Base-by-base conservation (phyloP, 1,140 invertebrate genomes). In the Leptopilina clavipes region DNA sequence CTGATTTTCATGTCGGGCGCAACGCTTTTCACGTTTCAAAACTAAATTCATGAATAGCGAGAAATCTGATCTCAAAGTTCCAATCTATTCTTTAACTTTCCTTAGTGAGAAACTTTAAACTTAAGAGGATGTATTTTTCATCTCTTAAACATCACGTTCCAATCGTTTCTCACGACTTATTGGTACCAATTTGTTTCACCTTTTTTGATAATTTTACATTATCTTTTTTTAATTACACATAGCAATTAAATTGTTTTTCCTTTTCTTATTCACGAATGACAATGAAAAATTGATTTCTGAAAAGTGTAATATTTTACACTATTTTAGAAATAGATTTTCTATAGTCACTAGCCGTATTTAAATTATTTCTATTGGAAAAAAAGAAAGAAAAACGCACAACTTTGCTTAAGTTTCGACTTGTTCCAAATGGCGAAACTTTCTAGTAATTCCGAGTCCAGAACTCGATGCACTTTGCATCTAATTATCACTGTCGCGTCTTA, bases 381-480 rank as follows among this genome's bases (percentile, higher is more conserved):
- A 40, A 40, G n/a, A 19, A 54, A 18, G 52, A 10, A 54, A 52
- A 18, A 18, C 52, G 52, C 52, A 54, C 52, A 54, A 54, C 10
- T 54, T 54, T 54, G 37, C 37, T 7, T 19, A 54, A 17, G 17
- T 54, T 54, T 17, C 17, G 17, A 52, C 18, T 52, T 52, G n/a
- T 52, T 52, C 48, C 48, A n/a, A 54, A 54, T 54, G 52, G 10
- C 17, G 17, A 54, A 54, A 54, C 52, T 18, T 54, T 54, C 52
- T 40, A 54, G 52, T 54, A 19, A 19, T 19, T 17, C 19, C 52
- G 52, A 54, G 52, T 54, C 18, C 17, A 54, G 52, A 18, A 54
- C 19, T 54, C 52, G 22, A 65, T 31, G 25, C 59, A 65, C 37
- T 65, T 65, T 65, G 22, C 59, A 65, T 65, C 19, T 72, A 78